Percentiles rank a stretch among this genome's conserved stretches.
Conservation (phyloP, 2,888 invertebrate genomes). For the Mesorhabditis sp. region DNA sequence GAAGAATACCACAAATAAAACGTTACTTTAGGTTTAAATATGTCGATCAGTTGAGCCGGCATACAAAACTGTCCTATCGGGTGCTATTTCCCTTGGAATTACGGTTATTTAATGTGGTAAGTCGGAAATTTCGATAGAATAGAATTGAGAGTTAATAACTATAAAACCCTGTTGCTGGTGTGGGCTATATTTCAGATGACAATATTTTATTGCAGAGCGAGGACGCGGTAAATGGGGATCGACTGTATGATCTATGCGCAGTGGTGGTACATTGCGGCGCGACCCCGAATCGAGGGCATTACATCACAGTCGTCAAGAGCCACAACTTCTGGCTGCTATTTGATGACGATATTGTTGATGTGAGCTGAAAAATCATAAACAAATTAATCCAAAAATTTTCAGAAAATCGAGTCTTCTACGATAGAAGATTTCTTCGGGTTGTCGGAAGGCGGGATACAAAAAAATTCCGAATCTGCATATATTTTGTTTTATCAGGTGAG, state of each 20-base stretch:
- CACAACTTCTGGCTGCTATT: constrained; percentile 98
- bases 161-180: neutral
- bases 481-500: constrained; percentile 91
- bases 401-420: constrained; percentile 98
- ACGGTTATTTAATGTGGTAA: constrained; percentile 91
- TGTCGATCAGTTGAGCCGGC: constrained; percentile 95
- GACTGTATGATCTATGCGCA: constrained; percentile 94
- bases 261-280: constrained; percentile 99
- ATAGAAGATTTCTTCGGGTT: constrained; percentile 99
- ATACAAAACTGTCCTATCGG: constrained; percentile 96
- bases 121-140: constrained; percentile 44
- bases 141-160: neutral
- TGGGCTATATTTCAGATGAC: neutral
- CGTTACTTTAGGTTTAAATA: constrained; percentile 56
- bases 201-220: constrained; percentile 73
- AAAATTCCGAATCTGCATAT: constrained; percentile 98
- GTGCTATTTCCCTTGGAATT: constrained; percentile 97
- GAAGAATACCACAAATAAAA: neutral
- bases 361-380: constrained; percentile 61
- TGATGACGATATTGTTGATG: constrained; percentile 99
- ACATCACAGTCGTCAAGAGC: constrained; percentile 98
- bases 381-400: constrained; percentile 51
- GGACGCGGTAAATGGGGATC: constrained; percentile 94
- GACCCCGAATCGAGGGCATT: constrained; percentile 97
- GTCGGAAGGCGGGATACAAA: constrained; percentile 75